phyloP scores from a whole-genome alignment of 2,797 vertebrate genomes.

The Luscinia luscinia region DNA sequence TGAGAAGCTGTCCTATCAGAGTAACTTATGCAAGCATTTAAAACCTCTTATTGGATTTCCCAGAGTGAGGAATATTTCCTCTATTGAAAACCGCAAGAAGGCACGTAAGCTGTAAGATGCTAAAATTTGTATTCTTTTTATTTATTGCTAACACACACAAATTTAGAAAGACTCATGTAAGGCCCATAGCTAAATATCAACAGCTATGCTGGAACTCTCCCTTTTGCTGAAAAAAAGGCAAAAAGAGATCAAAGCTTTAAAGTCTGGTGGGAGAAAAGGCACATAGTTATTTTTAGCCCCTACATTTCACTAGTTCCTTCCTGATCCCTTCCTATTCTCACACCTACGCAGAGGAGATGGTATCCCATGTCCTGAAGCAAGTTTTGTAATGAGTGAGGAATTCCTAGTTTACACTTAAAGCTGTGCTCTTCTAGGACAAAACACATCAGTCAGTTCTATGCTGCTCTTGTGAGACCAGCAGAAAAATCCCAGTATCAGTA shows the following conservation, averaged over 20 bases:
- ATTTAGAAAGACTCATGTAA: neutral
- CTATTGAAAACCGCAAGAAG: neutral
- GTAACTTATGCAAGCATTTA: neutral
- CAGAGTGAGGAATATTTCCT: neutral
- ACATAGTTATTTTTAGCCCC: neutral
- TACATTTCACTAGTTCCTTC: neutral
- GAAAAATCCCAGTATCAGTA: neutral
- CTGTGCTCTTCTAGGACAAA: neutral
- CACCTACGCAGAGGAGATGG: neutral
- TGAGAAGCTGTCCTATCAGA: neutral
- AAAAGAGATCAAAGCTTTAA: neutral
- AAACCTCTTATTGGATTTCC: neutral
- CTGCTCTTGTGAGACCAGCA: neutral
- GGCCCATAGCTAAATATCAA: neutral
- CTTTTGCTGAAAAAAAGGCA: neutral
- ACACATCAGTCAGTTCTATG: neutral
- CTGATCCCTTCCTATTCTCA: neutral
- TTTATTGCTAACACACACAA: neutral
- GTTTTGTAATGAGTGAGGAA: neutral
- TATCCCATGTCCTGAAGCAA: neutral
- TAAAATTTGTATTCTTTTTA: neutral
- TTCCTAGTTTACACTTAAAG: neutral
- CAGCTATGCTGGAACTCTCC: neutral
- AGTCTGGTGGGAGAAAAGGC: neutral
- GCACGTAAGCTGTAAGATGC: neutral